Conservation (phyloP, 2,113 vertebrate genomes). For the Parus major region DNA sequence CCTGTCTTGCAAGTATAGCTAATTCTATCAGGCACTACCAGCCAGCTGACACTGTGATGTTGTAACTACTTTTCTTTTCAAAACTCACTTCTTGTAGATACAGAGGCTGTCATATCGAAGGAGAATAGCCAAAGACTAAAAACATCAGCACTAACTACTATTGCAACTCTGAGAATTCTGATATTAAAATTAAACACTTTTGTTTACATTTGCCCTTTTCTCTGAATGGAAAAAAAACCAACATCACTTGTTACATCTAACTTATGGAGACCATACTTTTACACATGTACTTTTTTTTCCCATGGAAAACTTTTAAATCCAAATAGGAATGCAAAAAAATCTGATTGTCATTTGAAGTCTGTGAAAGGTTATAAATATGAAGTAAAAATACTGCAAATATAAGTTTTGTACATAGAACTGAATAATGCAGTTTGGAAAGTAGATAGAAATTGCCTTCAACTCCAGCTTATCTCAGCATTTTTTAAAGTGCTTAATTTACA, state of each 20-base stretch:
- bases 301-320: not conserved
- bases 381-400: not conserved
- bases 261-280: not conserved
- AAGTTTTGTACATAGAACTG: not conserved
- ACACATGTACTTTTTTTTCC: not conserved
- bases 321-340: not conserved
- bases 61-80: not conserved
- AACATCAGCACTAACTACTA: not conserved
- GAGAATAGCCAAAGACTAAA: not conserved
- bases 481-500: not conserved
- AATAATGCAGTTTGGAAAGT: not conserved
- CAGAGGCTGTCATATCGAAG: not conserved
- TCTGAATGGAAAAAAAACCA: fast-evolving
- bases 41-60: not conserved
- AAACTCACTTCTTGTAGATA: not conserved
- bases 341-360: not conserved
- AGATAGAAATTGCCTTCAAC: not conserved
- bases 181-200: not conserved
- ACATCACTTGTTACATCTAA: not conserved
- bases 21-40: not conserved
- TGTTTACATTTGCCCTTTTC: not conserved
- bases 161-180: not conserved
- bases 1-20: not conserved
- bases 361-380: not conserved
- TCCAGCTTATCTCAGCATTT: not conserved